phyloP scores from a whole-genome alignment of 1,140 invertebrate genomes.

The Zaprionus davidi region DNA sequence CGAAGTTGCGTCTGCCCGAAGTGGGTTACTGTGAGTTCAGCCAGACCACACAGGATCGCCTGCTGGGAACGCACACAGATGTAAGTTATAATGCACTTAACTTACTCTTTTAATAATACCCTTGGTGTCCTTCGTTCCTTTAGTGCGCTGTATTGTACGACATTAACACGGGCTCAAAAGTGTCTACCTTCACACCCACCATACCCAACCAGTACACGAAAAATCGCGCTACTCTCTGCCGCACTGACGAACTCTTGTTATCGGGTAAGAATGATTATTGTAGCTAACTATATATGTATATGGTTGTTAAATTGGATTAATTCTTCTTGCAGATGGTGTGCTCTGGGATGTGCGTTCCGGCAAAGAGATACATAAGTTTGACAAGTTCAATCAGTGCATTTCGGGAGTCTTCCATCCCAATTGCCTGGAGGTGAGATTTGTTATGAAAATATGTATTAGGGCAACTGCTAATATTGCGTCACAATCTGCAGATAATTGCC shows the following conservation, averaged over 20 bases:
- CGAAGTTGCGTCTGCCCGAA: conserved; percentile 90
- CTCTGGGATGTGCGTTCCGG: conserved; percentile 96
- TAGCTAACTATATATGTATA: neutral
- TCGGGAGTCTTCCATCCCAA: conserved; percentile 99
- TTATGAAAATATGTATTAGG: neutral
- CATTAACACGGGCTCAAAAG: conserved; percentile 90
- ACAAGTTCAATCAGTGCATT: conserved; percentile 97
- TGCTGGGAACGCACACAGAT: conserved; percentile 93
- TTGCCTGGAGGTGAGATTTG: conserved; percentile 92
- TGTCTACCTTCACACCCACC: conserved; percentile 90
- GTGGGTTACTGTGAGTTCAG: conserved; percentile 97
- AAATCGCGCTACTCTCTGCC: conserved; percentile 97
- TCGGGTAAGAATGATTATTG: conserved; percentile 85
- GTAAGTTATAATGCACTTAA: conserved; percentile 85
- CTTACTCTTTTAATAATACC: conserved; percentile 19
- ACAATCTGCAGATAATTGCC: conserved; percentile 87
- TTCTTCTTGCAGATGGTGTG: conserved; percentile 91
- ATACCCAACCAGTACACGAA: conserved; percentile 96
- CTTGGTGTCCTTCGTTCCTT: conserved; percentile 41
- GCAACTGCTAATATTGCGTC: neutral
- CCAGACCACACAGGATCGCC: conserved; percentile 92
- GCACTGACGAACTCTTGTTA: conserved; percentile 96
- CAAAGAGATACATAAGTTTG: conserved; percentile 97
- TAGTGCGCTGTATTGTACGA: conserved; percentile 93
- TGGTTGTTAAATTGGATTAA: neutral